Conservation (phyloP, 2,888 invertebrate species). For the Heliconius charithonia region DNA sequence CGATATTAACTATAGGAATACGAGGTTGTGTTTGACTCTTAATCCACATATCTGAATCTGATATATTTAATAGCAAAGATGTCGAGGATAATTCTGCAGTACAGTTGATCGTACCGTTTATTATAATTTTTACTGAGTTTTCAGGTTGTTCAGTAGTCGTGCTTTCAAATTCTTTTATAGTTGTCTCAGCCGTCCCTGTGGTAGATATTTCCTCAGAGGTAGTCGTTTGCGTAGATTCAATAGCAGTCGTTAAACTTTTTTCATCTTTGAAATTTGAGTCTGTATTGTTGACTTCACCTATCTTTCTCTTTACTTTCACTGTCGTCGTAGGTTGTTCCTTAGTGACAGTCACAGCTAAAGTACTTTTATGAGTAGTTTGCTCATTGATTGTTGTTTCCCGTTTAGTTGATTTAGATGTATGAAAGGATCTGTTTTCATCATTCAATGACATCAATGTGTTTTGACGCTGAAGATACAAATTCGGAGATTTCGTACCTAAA, state of each 20-base stretch:
- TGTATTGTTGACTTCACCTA: slow-evolving; percentile 53
- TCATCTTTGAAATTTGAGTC: slow-evolving; percentile 50
- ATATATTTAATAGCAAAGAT: slow-evolving; percentile 64
- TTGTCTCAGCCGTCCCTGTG: slow-evolving; percentile 46
- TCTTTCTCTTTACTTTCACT: slow-evolving; percentile 71
- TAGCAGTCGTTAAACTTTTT: slow-evolving; percentile 47
- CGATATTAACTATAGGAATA: slow-evolving; percentile 60
- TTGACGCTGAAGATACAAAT: slow-evolving; percentile 40
- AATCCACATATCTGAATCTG: slow-evolving; percentile 57
- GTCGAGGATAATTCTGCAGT: slow-evolving; percentile 76
- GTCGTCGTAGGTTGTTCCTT: slow-evolving; percentile 59
- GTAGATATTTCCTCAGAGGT: slow-evolving; percentile 46
- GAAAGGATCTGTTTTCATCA: slow-evolving; percentile 64
- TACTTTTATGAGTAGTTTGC: slow-evolving; percentile 55
- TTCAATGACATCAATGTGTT: slow-evolving; percentile 58
- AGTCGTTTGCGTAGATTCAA: slow-evolving; percentile 45
- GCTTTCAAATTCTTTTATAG: slow-evolving; percentile 49
- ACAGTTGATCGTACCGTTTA: slow-evolving; percentile 78
- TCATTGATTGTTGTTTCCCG: slow-evolving; percentile 61
- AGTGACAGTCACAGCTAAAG: slow-evolving; percentile 53
- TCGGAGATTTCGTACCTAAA: slow-evolving; percentile 44
- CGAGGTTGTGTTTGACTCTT: slow-evolving; percentile 60
- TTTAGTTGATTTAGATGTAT: slow-evolving; percentile 57
- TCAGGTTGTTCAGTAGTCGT: slow-evolving; percentile 66
- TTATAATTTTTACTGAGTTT: slow-evolving; percentile 67